phyloP scores from a whole-genome alignment of 2,797 vertebrate genomes.

The Denticeps clupeoides region DNA sequence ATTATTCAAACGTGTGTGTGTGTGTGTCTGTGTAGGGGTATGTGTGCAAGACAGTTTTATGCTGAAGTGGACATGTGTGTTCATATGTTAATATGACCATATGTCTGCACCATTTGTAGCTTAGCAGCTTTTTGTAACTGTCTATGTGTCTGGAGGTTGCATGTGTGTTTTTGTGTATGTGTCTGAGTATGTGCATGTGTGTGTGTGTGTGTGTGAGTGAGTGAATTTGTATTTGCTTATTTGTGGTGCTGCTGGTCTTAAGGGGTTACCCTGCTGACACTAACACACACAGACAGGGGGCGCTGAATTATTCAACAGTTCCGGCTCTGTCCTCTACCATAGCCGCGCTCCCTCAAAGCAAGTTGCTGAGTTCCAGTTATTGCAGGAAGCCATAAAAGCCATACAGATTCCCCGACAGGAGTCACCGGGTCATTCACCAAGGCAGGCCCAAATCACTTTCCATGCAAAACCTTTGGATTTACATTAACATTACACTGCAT shows the following conservation, averaged over 20 bases:
- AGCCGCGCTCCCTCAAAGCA: too few relatives aligned
- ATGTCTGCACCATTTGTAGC: not conserved
- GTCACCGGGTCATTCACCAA: too few relatives aligned
- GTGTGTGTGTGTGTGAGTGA: conserved; percentile 1
- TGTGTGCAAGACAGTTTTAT: conserved; percentile 20
- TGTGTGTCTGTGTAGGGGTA: conserved; percentile 7
- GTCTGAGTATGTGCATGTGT: not conserved
- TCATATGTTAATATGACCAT: conserved; percentile 20
- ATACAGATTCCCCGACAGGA: not conserved
- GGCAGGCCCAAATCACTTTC: too few relatives aligned
- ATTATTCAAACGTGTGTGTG: conserved; percentile 51
- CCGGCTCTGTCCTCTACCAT: conserved; percentile 2
- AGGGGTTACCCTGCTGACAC: conserved; percentile 46
- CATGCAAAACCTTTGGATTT: too few relatives aligned
- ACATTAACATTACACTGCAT: too few relatives aligned
- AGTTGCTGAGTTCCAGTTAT: too few relatives aligned
- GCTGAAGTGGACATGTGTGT: conserved; percentile 2
- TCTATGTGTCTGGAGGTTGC: not conserved
- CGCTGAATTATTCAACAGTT: conserved; percentile 63
- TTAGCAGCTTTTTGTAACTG: not conserved
- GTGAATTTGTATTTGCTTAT: conserved; percentile 12
- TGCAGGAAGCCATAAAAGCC: conserved; percentile 8
- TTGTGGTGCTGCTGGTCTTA: conserved; percentile 21
- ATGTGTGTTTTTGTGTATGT: not conserved
- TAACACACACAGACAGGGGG: conserved; percentile 57